A percentile compares a stretch with the other conserved stretches of the same genome.
phyloP scores from a whole-genome alignment of 2,113 vertebrate species.

The Cyprinus carpio region DNA sequence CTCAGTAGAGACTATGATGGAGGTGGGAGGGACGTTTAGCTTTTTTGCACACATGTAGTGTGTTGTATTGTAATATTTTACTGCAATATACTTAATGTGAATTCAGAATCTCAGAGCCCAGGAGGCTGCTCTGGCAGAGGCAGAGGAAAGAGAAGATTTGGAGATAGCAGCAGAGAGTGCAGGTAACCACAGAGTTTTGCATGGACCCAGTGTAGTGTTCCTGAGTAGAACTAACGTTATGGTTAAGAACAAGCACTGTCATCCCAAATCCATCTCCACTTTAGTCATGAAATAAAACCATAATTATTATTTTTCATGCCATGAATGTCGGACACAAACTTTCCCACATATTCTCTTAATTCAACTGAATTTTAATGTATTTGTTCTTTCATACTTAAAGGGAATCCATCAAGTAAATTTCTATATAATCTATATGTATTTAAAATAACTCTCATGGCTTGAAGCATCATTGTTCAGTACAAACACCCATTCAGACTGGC shows the following conservation, averaged over 20 bases:
- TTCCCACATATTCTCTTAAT: too few relatives aligned
- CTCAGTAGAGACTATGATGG: slow-evolving; percentile 94
- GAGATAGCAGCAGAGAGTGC: slow-evolving; percentile 84
- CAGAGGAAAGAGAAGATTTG: slow-evolving; percentile 89
- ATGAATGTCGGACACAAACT: slow-evolving; percentile 45
- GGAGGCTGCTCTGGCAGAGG: slow-evolving; percentile 82
- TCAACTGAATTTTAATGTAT: too few relatives aligned
- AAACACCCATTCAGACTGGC: not conserved
- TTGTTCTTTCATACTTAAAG: too few relatives aligned
- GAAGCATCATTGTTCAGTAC: slow-evolving; percentile 7
- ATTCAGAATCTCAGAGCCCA: slow-evolving; percentile 86
- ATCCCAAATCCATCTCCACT: slow-evolving; percentile 11
- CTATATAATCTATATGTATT: not conserved
- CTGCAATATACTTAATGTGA: slow-evolving; percentile 38
- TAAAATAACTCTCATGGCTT: slow-evolving; percentile 22
- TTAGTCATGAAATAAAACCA: slow-evolving; percentile 9
- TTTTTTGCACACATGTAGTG: not conserved
- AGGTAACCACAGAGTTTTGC: slow-evolving; percentile 70
- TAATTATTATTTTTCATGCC: not conserved
- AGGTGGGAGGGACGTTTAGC: slow-evolving; percentile 73
- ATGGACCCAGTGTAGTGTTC: not conserved
- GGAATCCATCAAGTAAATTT: not conserved
- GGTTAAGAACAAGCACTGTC: not conserved
- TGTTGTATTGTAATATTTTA: not conserved
- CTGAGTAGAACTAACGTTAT: not conserved